phyloP scores from a whole-genome alignment of 2,888 invertebrate genomes.

The Nematopogon swammerdamellus region DNA sequence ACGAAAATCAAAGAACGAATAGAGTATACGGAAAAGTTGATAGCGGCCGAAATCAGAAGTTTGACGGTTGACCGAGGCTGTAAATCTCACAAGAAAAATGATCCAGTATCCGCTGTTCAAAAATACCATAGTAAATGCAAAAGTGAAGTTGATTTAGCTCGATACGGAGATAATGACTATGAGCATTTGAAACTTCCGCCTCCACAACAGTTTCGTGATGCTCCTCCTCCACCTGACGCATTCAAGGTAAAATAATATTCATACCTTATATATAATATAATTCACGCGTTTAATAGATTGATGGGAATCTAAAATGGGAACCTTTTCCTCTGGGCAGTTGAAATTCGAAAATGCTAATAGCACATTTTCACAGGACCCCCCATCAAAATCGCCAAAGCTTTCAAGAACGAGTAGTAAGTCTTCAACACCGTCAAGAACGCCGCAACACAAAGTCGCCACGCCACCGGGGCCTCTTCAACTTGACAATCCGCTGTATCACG shows the following conservation, averaged over 20 bases:
- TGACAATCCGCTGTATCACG: slow-evolving; percentile 78
- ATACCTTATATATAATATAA: too few relatives aligned
- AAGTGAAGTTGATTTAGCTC: slow-evolving; percentile 58
- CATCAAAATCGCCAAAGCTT: slow-evolving; percentile 38
- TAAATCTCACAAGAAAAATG: slow-evolving; percentile 29
- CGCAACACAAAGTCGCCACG: slow-evolving; percentile 18
- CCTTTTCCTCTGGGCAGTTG: too few relatives aligned
- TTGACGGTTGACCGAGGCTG: slow-evolving; percentile 39
- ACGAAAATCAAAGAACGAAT: slow-evolving; percentile 42
- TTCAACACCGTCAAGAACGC: slow-evolving; percentile 42
- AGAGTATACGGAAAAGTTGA: slow-evolving; percentile 46
- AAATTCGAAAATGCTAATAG: too few relatives aligned
- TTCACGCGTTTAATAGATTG: too few relatives aligned
- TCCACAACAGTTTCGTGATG: slow-evolving; percentile 81
- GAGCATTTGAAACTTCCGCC: slow-evolving; percentile 73
- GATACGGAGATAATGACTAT: slow-evolving; percentile 59
- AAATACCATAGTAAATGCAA: slow-evolving; percentile 51
- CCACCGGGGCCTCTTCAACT: slow-evolving; percentile 38
- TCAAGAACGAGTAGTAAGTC: slow-evolving; percentile 46
- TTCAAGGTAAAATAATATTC: slow-evolving; percentile 56
- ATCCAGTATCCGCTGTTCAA: slow-evolving; percentile 22
- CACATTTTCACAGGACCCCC: slow-evolving; percentile 33
- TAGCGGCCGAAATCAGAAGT: slow-evolving; percentile 47
- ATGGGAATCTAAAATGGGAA: too few relatives aligned
- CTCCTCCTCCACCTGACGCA: slow-evolving; percentile 72